phyloP scores from a whole-genome alignment of 2,113 vertebrate species.

The Toxotes jaculatrix region DNA sequence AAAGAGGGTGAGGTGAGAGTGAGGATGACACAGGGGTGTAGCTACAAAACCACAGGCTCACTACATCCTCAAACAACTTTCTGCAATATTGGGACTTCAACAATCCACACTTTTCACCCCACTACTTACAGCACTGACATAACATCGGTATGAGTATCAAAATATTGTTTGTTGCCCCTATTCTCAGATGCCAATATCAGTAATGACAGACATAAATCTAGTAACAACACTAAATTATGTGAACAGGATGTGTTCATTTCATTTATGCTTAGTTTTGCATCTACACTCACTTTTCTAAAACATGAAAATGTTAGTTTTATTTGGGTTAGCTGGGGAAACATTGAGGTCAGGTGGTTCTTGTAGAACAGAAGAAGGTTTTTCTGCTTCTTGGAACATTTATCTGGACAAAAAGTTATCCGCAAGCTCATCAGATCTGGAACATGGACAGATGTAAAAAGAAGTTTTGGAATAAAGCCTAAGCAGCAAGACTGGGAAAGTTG shows the following conservation, averaged over 20 bases:
- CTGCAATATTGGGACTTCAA: neutral
- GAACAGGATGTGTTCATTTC: conserved; percentile 3
- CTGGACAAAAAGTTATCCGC: conserved; percentile 25
- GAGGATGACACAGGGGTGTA: neutral
- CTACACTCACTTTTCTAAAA: conserved; percentile 3
- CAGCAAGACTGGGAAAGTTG: neutral
- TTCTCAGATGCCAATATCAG: neutral
- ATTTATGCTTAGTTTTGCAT: conserved; percentile 22
- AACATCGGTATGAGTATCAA: conserved; percentile 15
- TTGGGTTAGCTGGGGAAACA: neutral
- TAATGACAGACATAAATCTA: conserved; percentile 21
- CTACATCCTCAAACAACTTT: conserved; percentile 7
- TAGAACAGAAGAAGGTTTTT: conserved; percentile 9
- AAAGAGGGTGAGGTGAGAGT: neutral
- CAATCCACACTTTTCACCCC: neutral
- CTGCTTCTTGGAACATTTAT: conserved; percentile 14
- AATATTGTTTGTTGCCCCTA: neutral
- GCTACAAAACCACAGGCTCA: neutral
- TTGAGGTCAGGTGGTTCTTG: neutral
- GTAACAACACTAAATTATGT: neutral
- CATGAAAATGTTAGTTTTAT: neutral
- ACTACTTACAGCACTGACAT: conserved; percentile 33
- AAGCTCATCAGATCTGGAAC: conserved; percentile 5
- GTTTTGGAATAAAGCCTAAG: conserved; percentile 11
- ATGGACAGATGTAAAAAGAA: conserved; percentile 6